A percentile compares a stretch with the other conserved stretches of the same genome.
These are phyloP conservation scores for Indri indri DNA, from an alignment of 2,113 vertebrate species.

Conservation along the genomic window DNA sequence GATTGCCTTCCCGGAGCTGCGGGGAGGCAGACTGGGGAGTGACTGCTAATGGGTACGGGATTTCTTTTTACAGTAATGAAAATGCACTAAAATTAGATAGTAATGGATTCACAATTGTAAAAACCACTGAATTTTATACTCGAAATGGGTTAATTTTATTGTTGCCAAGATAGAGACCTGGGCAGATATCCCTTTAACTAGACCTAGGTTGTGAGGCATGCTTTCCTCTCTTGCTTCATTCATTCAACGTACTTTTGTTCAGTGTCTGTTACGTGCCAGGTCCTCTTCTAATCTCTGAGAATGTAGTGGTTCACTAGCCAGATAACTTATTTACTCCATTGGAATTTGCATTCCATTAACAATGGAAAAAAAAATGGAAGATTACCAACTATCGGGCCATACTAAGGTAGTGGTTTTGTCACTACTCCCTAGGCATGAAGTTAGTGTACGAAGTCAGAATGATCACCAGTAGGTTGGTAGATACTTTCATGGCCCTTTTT, in stretches of 20 bases:
- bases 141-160: neutral
- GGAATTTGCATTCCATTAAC: neutral
- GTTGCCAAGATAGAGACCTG: neutral
- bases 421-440: neutral
- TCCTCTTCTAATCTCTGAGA: constrained; percentile 14
- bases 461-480: neutral
- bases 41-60: neutral
- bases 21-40: neutral
- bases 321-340: neutral
- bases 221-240: neutral
- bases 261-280: neutral
- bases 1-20: neutral
- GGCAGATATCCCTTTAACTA: neutral
- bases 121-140: neutral
- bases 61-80: neutral
- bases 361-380: neutral
- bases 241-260: neutral
- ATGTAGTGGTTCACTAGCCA: neutral
- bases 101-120: neutral
- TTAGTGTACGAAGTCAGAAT: neutral
- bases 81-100: constrained; percentile 6
- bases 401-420: neutral
- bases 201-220: neutral
- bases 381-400: neutral
- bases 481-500: neutral